These are phyloP conservation scores for Palaemon carinicauda DNA, from an alignment of 1,140 invertebrate genomes.

Conservation along the genomic window DNA sequence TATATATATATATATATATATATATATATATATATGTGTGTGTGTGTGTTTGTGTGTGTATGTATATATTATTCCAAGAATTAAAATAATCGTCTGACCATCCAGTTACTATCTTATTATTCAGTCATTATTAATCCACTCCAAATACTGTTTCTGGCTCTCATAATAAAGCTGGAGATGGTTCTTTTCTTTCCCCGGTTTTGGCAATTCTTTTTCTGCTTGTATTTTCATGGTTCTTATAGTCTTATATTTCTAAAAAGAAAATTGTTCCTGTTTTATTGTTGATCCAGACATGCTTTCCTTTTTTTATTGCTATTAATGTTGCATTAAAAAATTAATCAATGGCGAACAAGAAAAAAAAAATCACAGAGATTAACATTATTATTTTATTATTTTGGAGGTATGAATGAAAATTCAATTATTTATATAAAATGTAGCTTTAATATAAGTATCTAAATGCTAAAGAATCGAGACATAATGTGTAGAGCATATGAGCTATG, in stretches of 20 bases:
- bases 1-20: slow-evolving; percentile 9
- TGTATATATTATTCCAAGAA: no score
- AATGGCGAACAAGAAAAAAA: not conserved
- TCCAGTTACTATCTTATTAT: no score
- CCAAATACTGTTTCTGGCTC: no score
- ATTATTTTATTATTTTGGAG: not conserved
- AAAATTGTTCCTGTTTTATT: not conserved
- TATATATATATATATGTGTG: not conserved
- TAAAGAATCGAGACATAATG: slow-evolving; percentile 39
- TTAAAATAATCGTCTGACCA: no score
- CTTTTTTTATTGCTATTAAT: no score
- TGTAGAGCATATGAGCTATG: slow-evolving; percentile 29
- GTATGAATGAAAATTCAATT: not conserved
- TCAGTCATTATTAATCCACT: no score
- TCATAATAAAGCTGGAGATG: no score
- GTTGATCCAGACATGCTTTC: no score
- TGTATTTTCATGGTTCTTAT: not conserved
- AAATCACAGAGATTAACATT: not conserved
- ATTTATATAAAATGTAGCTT: slow-evolving; percentile 48
- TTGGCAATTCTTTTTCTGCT: not conserved
- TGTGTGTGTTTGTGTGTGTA: no score
- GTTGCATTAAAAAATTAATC: not conserved
- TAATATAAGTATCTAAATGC: slow-evolving; percentile 23
- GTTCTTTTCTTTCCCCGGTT: no score
- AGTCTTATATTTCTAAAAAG: not conserved